phyloP scores from a whole-genome alignment of 2,113 vertebrate genomes.

The Erpornis zantholeuca region DNA sequence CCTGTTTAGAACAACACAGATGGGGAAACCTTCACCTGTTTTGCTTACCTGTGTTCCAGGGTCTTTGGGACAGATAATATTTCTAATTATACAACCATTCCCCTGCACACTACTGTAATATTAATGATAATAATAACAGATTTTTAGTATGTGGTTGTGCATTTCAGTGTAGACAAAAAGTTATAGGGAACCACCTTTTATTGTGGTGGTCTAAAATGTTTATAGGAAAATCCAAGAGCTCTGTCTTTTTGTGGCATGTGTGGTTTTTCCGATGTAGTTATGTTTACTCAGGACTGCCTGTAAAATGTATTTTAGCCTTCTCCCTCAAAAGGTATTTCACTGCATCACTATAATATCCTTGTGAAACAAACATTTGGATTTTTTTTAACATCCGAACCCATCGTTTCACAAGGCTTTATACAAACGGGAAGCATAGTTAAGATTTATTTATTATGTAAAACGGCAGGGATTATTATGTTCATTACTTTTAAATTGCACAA shows the following conservation, averaged over 20 bases:
- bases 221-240: not conserved
- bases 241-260: not conserved
- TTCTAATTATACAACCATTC: not conserved
- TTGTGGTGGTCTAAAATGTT: constrained; percentile 6
- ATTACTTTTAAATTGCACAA: constrained; percentile 56
- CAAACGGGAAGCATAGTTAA: constrained; percentile 26
- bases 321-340: not conserved
- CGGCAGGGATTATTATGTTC: constrained; percentile 53
- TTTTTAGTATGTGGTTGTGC: not conserved
- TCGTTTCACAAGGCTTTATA: constrained; percentile 19
- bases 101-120: not conserved
- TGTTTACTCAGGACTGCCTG: not conserved
- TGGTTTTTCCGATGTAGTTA: not conserved
- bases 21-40: not conserved
- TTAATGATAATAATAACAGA: not conserved
- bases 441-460: constrained; percentile 67
- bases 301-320: constrained; percentile 23
- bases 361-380: constrained; percentile 40
- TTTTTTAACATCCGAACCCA: not conserved
- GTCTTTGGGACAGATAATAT: not conserved
- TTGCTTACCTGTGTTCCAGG: not conserved
- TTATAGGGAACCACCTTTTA: no score
- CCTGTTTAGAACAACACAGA: not conserved
- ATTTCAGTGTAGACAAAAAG: not conserved
- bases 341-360: constrained; percentile 14